Percentiles rank a stretch among this genome's conserved stretches.
Conservation (phyloP, 1,140 invertebrate species). For the Conus betulinus region DNA sequence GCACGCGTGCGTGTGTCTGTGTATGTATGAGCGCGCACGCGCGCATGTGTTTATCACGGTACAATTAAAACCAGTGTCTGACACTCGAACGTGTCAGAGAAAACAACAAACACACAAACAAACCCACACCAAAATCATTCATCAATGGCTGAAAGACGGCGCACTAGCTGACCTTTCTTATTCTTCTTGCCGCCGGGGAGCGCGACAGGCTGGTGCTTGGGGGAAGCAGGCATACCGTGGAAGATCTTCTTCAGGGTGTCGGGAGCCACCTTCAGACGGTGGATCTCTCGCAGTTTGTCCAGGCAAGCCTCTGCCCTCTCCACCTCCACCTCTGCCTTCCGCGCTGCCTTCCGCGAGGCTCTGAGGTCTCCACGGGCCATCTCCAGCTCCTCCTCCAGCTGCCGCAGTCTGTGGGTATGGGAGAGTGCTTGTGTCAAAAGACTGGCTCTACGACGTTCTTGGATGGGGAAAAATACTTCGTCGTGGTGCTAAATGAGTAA, state of each 20-base stretch:
- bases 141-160: background rate
- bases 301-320: slow-evolving; percentile 51
- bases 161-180: slow-evolving; percentile 15
- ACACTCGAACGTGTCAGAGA: background rate
- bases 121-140: background rate
- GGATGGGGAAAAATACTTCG: too few relatives aligned
- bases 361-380: slow-evolving; percentile 34
- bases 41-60: background rate
- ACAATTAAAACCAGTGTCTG: background rate
- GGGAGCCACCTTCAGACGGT: slow-evolving; percentile 55
- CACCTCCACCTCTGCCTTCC: slow-evolving; percentile 57
- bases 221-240: slow-evolving; percentile 54
- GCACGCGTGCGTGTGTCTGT: background rate
- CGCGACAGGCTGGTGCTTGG: slow-evolving; percentile 29
- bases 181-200: slow-evolving; percentile 19
- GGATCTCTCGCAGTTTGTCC: slow-evolving; percentile 56
- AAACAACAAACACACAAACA: background rate
- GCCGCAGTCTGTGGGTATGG: background rate
- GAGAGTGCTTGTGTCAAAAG: too few relatives aligned
- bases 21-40: background rate
- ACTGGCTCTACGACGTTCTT: too few relatives aligned
- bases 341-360: slow-evolving; percentile 37
- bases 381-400: slow-evolving; percentile 41
- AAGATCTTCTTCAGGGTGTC: slow-evolving; percentile 67
- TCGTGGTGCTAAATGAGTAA: too few relatives aligned